phyloP scores from a whole-genome alignment of 2,888 invertebrate genomes.

The Oligia strigilis region DNA sequence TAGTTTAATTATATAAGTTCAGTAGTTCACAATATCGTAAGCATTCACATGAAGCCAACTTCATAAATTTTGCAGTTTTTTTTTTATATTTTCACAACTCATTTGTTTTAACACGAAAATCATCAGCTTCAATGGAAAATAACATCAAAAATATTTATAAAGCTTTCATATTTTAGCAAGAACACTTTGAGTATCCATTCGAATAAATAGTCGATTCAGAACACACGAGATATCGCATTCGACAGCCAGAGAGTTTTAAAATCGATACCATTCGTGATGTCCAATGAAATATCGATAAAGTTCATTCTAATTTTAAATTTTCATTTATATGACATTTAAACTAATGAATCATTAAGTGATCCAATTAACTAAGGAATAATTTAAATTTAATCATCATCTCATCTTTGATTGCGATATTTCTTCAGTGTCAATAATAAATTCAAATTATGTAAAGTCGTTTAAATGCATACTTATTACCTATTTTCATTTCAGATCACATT shows the following conservation, averaged over 20 bases:
- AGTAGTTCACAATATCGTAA: conserved; percentile 20
- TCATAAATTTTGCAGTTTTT: neutral
- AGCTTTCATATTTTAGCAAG: conserved; percentile 37
- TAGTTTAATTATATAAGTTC: conserved; percentile 28
- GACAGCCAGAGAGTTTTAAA: conserved; percentile 67
- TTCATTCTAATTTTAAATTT: neutral
- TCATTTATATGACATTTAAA: neutral
- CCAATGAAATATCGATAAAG: conserved; percentile 48
- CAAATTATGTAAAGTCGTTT: neutral
- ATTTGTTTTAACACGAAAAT: conserved; percentile 18
- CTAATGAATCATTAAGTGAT: conserved; percentile 3
- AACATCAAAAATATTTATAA: conserved; percentile 20
- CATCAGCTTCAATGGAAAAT: conserved; percentile 3
- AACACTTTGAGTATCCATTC: conserved; percentile 62
- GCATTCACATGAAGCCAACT: neutral
- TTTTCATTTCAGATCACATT: neutral
- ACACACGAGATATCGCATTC: conserved; percentile 62
- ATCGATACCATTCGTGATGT: conserved; percentile 67
- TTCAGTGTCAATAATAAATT: neutral
- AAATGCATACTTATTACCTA: neutral
- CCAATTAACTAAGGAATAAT: neutral
- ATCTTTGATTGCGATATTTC: neutral
- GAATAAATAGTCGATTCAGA: conserved; percentile 60
- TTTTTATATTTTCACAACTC: neutral
- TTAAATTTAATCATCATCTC: neutral